Percentiles rank a stretch among this genome's conserved stretches.
Conservation (phyloP, 2,888 invertebrate genomes). For the Brachylomia viminalis region DNA sequence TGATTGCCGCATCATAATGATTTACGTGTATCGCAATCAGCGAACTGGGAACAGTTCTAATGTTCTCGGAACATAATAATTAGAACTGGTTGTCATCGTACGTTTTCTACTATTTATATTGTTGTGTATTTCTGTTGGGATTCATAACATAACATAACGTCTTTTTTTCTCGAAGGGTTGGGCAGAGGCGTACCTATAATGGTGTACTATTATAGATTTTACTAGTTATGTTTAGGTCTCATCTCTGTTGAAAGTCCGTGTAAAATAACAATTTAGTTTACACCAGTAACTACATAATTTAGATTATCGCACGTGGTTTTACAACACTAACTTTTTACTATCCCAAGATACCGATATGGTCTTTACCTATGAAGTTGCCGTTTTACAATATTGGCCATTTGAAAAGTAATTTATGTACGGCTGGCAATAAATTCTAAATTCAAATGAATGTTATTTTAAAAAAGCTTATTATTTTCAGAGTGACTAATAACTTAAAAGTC, state of each 20-base stretch:
- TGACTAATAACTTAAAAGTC: too few species aligned
- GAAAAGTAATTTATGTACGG: too few species aligned
- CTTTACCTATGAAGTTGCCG: too few species aligned
- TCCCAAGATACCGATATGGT: too few species aligned
- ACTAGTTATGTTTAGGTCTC: not conserved
- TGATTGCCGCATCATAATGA: slow-evolving; percentile 35
- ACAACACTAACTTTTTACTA: not conserved
- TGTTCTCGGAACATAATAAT: slow-evolving; percentile 18
- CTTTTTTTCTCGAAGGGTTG: not conserved
- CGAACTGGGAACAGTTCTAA: slow-evolving; percentile 18
- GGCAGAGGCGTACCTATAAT: too few species aligned
- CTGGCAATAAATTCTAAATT: too few species aligned
- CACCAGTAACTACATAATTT: not conserved
- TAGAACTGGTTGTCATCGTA: slow-evolving; percentile 1
- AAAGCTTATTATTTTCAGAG: too few species aligned
- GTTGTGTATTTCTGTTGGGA: not conserved
- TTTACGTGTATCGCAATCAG: slow-evolving; percentile 35
- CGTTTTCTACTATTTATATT: not conserved
- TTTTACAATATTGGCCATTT: too few species aligned
- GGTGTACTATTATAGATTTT: not conserved
- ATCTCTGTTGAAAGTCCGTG: not conserved
- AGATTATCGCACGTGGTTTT: not conserved
- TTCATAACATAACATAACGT: not conserved
- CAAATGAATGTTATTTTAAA: too few species aligned
- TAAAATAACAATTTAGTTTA: not conserved